Percentiles rank a stretch among this genome's conserved stretches.
phyloP scores from a whole-genome alignment of 2,797 vertebrate species.

The Propithecus perrieri region DNA sequence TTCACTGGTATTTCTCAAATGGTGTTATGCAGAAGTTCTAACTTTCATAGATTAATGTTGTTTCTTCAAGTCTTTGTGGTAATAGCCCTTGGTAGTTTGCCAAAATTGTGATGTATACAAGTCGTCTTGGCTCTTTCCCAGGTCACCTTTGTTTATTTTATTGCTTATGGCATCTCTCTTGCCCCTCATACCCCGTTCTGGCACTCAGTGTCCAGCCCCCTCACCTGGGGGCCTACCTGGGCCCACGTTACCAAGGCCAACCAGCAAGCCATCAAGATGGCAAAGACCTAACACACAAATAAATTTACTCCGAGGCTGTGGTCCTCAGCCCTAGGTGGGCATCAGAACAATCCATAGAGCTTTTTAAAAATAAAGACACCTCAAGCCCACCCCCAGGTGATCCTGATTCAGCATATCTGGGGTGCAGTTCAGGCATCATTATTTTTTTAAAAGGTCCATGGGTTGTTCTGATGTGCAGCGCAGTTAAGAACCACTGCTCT shows the following conservation, averaged over 20 bases:
- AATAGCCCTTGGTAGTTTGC: neutral
- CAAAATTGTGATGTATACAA: neutral
- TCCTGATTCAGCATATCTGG: neutral
- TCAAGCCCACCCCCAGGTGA: neutral
- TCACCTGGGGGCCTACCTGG: neutral
- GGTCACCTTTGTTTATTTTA: neutral
- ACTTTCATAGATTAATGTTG: neutral
- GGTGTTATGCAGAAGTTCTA: neutral
- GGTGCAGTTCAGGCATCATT: neutral
- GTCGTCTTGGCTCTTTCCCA: neutral
- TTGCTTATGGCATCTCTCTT: neutral
- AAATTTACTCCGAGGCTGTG: neutral
- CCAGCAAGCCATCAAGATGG: neutral
- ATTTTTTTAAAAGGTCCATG: neutral
- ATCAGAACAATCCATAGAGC: neutral
- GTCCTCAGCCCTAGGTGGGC: neutral
- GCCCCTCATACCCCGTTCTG: neutral
- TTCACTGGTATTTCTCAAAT: neutral
- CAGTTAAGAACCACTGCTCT: neutral
- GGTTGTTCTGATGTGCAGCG: neutral
- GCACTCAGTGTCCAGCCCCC: neutral
- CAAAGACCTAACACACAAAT: neutral
- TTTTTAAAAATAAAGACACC: neutral
- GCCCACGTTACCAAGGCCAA: neutral
- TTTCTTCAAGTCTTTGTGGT: neutral